Evolutionary conservation across 2,113 vertebrate species (phyloP), one percentile per base, ranked within the genome.

Genomic region (Vimba vimba): DNA sequence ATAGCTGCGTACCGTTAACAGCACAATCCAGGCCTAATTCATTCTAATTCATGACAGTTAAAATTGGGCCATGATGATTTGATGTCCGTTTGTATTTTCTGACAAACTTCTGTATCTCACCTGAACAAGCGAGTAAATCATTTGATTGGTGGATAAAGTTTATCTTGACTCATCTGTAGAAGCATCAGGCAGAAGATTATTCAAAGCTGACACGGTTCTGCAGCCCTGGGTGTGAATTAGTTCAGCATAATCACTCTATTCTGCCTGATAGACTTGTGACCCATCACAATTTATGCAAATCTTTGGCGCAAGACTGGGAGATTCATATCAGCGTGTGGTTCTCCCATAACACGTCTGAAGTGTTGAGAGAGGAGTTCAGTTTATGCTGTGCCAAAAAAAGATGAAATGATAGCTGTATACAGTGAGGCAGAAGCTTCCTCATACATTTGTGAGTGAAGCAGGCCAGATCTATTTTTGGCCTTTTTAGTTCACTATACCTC

Each of bases 181-280:
- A 55, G 11, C 60, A 21, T 45, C 25, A 55, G 50, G 75, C 62
- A 52, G 23, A 21, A 23, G 74, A 85, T 79, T 79, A 69, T 62
- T 68, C 47, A 43, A 45, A 71, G 30, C 47, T 33, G 23, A 30
- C 74, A 68, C 12, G 45, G 4, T 52, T 10, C 62, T 59, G 5
- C 47, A 50, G 60, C 84, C 60, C 69, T 55, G 66, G 62, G 84
- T 79, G 62, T 52, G 76, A 79, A 79, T 69, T 59, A 79, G 76
- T 78, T 85, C 62, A 79, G 75, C 60, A 43, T 27, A 79, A 79
- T 59, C 33, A 71, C 62, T 66, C 39, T 64, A 85, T 77, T 47
- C 25, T 27, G 50, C 30, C 50, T 71, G 62, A 43, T 21, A 69
- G 76, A 45, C 50, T 68, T 57, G 47, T 39, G 27, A 85, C 15